Conservation (phyloP, 2,888 invertebrate species). For the Cataglyphis altisquamis region DNA sequence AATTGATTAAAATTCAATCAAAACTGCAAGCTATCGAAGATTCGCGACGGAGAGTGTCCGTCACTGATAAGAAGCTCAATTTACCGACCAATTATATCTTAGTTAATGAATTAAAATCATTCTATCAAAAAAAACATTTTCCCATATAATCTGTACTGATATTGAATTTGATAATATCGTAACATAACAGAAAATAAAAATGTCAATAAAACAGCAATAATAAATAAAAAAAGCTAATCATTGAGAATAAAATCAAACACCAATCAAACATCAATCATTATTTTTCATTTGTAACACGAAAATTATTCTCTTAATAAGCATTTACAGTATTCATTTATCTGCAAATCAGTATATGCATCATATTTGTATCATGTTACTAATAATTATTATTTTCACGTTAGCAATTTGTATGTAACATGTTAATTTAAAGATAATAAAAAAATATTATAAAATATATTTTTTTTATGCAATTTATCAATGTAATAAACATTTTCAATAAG, state of each 20-base stretch:
- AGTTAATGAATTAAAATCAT: constrained; percentile 58
- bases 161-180: neutral
- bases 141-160: neutral
- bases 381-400: neutral
- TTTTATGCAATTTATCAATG: neutral
- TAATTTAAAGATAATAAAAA: neutral
- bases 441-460: neutral
- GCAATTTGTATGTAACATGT: neutral
- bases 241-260: constrained; percentile 1
- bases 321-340: neutral
- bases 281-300: neutral
- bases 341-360: neutral
- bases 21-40: constrained; percentile 60
- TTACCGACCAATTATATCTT: constrained; percentile 74
- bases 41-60: constrained; percentile 67
- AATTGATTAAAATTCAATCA: constrained; percentile 68
- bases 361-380: neutral
- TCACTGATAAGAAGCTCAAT: constrained; percentile 76
- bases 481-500: neutral
- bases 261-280: neutral
- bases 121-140: constrained; percentile 8
- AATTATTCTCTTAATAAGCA: neutral
- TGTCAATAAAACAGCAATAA: neutral
- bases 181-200: neutral
- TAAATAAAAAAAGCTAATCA: neutral